A percentile compares a stretch with the other conserved stretches of the same genome.
phyloP scores from a whole-genome alignment of 2,113 vertebrate species.

The Rissa tridactyla region DNA sequence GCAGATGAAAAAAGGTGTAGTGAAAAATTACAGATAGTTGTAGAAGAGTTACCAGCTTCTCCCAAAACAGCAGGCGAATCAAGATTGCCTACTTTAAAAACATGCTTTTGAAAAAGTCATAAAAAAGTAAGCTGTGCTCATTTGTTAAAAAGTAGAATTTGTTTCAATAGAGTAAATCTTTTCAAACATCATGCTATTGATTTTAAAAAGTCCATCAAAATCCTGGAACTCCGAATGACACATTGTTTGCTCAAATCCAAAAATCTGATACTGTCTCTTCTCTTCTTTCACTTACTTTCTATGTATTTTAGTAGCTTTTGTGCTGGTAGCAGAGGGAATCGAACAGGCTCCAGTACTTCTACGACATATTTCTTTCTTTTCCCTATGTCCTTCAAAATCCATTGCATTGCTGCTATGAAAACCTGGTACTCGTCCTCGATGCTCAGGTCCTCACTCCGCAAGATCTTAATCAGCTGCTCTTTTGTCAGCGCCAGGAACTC shows the following conservation, averaged over 20 bases:
- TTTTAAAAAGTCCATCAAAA: background rate
- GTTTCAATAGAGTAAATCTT: background rate
- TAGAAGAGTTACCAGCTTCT: background rate
- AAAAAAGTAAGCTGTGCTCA: background rate
- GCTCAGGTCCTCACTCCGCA: constrained; percentile 92
- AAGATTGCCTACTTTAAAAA: background rate
- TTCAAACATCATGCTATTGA: background rate
- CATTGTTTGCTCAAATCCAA: background rate
- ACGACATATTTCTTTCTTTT: constrained; percentile 90
- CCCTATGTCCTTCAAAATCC: constrained; percentile 89
- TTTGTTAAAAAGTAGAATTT: background rate
- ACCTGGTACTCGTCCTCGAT: constrained; percentile 98
- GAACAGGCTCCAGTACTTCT: constrained; percentile 90
- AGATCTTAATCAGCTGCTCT: constrained; percentile 88
- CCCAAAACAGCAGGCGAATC: background rate
- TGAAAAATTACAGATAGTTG: background rate
- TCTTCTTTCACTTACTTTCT: constrained; percentile 80
- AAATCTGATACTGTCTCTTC: background rate
- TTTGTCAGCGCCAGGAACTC: constrained; percentile 89
- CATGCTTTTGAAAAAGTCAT: too few species aligned
- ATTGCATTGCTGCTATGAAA: constrained; percentile 91
- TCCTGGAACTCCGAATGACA: background rate
- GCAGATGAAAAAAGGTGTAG: background rate
- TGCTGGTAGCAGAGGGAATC: constrained; percentile 90
- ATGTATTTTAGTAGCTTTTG: constrained; percentile 93